phyloP scores from a whole-genome alignment of 2,797 vertebrate species.

The Emys orbicularis region DNA sequence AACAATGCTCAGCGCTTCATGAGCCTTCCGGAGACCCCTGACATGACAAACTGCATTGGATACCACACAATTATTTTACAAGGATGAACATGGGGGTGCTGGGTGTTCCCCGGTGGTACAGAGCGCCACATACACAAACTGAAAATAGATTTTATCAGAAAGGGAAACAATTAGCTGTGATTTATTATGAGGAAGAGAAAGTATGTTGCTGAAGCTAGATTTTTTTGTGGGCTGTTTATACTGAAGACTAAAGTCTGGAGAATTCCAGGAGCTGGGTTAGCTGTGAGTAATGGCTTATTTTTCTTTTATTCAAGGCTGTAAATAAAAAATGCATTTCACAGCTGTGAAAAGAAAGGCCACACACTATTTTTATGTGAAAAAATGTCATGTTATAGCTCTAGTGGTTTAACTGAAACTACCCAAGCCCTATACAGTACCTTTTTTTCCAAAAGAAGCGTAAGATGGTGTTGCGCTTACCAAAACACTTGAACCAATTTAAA shows the following conservation, averaged over 20 bases:
- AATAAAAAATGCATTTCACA: too few relatives aligned
- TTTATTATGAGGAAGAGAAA: neutral
- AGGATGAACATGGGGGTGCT: too few relatives aligned
- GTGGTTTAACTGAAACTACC: neutral
- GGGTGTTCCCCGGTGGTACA: too few relatives aligned
- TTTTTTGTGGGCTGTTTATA: neutral
- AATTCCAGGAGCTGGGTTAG: neutral
- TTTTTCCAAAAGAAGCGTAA: accelerated
- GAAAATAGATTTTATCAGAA: neutral
- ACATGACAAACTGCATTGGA: too few relatives aligned
- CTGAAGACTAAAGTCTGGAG: neutral
- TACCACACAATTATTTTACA: too few relatives aligned
- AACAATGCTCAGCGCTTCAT: too few relatives aligned
- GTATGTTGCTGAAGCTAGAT: neutral
- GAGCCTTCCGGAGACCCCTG: too few relatives aligned
- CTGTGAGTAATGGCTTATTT: neutral
- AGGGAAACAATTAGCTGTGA: neutral
- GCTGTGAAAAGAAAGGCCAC: too few relatives aligned
- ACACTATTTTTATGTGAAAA: neutral
- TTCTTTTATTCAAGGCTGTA: neutral
- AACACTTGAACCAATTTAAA: neutral
- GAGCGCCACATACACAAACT: neutral
- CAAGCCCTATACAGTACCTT: neutral
- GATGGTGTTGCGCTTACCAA: neutral
- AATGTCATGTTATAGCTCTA: neutral